Percentiles rank a stretch among this genome's conserved stretches.
phyloP scores from a whole-genome alignment of 2,888 invertebrate genomes.

The Perdita meconis region DNA sequence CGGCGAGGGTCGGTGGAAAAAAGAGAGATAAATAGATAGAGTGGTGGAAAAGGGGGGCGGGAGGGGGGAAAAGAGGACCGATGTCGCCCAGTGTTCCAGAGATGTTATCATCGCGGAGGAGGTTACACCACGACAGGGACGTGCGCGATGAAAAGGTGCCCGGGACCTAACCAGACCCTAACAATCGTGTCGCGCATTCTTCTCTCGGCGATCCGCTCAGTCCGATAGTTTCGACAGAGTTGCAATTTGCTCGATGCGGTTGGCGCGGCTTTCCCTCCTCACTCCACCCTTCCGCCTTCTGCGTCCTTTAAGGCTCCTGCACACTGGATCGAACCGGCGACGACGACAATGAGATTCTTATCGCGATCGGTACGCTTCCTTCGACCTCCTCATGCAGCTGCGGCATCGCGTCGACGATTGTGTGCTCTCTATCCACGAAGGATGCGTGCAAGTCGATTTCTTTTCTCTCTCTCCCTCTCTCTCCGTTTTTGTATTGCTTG shows the following conservation, averaged over 20 bases:
- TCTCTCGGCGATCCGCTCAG: constrained; percentile 77
- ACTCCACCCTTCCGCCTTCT: neutral
- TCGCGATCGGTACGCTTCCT: constrained; percentile 58
- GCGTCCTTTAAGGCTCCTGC: constrained; percentile 65
- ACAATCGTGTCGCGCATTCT: constrained; percentile 83
- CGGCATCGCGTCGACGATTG: constrained; percentile 34
- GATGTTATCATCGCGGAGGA: constrained; percentile 76
- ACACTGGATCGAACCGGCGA: constrained; percentile 64
- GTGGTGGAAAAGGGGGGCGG: neutral
- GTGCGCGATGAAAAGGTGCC: constrained; percentile 72
- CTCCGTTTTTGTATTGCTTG: neutral
- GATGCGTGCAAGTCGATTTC: neutral
- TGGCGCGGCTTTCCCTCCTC: constrained; percentile 38
- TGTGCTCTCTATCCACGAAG: constrained; percentile 26
- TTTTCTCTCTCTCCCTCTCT: neutral
- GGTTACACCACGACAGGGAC: constrained; percentile 67
- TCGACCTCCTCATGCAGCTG: constrained; percentile 45
- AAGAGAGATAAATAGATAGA: constrained; percentile 19
- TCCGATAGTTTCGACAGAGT: constrained; percentile 82
- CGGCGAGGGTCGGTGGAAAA: neutral
- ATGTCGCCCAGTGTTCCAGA: constrained; percentile 63
- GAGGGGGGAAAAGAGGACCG: constrained; percentile 13
- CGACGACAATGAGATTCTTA: constrained; percentile 72
- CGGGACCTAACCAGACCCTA: constrained; percentile 69
- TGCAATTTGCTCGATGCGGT: constrained; percentile 81